Conservation (phyloP, 2,113 vertebrate species). For the Hucho hucho region DNA sequence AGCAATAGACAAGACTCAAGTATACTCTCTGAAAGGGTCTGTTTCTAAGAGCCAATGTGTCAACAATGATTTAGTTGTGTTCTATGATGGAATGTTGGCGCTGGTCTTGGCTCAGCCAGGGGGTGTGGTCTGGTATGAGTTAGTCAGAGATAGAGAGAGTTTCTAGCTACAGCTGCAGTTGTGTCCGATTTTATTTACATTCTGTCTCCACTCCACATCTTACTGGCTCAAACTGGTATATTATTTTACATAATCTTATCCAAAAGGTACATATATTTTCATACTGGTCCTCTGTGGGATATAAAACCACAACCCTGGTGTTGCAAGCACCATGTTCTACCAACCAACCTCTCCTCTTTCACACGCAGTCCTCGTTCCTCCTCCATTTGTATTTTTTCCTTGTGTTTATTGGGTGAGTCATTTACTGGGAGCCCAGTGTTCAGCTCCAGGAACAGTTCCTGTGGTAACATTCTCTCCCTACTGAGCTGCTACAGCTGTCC, state of each 20-base stretch:
- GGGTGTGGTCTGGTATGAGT: slow-evolving; percentile 47
- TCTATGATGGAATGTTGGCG: slow-evolving; percentile 32
- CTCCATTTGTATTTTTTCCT: slow-evolving; percentile 24
- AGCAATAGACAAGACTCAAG: too few relatives aligned
- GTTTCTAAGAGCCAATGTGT: background rate
- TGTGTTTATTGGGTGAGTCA: slow-evolving; percentile 49
- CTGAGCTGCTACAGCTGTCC: too few relatives aligned
- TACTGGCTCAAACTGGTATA: slow-evolving; percentile 2
- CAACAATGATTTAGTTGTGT: slow-evolving; percentile 5
- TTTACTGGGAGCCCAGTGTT: slow-evolving; percentile 49
- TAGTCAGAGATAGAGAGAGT: slow-evolving; percentile 37
- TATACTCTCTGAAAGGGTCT: background rate
- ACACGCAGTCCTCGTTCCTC: slow-evolving; percentile 28
- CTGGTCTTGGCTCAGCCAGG: slow-evolving; percentile 18
- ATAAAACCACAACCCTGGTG: too few relatives aligned
- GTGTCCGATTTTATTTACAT: slow-evolving; percentile 16
- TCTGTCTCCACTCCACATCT: slow-evolving; percentile 46
- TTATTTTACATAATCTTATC: background rate
- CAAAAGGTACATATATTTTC: background rate
- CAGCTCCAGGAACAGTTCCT: background rate
- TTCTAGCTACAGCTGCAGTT: background rate
- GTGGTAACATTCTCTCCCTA: background rate
- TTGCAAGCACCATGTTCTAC: background rate
- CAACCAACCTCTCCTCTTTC: background rate
- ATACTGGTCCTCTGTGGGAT: background rate